Percentiles rank a stretch among this genome's conserved stretches.
Evolutionary conservation across 1,140 invertebrate genomes (phyloP).

Genomic region (Lordiphosa clarofinis): DNA sequence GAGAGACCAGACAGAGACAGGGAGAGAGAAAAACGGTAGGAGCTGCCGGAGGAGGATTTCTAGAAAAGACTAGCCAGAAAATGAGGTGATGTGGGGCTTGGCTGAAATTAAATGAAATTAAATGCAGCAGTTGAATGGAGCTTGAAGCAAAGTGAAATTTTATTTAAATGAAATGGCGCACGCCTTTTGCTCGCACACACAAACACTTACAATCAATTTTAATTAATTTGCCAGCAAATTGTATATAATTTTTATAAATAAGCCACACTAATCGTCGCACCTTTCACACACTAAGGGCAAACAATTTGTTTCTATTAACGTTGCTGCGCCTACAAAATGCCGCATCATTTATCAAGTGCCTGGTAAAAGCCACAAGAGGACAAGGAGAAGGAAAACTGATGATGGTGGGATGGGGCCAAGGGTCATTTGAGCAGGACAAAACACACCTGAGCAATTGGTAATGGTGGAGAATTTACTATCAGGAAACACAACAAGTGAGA

Average conservation of each 20-base stretch:
- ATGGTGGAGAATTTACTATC: constrained; percentile 42
- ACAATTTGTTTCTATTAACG: constrained; percentile 77
- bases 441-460: constrained; percentile 69
- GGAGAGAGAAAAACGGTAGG: not conserved
- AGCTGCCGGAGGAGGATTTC: constrained; percentile 41
- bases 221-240: constrained; percentile 58
- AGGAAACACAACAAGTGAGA: constrained; percentile 26
- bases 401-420: constrained; percentile 7
- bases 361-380: constrained; percentile 25
- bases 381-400: constrained; percentile 10
- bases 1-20: constrained; percentile 12
- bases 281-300: constrained; percentile 32
- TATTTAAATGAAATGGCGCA: constrained; percentile 55
- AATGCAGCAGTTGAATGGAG: constrained; percentile 50
- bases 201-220: constrained; percentile 59
- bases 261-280: constrained; percentile 64
- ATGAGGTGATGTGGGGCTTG: constrained; percentile 59
- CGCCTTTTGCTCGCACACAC: constrained; percentile 5
- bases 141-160: constrained; percentile 22
- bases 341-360: constrained; percentile 64
- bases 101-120: constrained; percentile 74
- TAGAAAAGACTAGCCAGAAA: constrained; percentile 65
- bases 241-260: constrained; percentile 71
- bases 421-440: constrained; percentile 30
- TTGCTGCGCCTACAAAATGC: constrained; percentile 71